Evolutionary conservation across 2,888 invertebrate species (phyloP).

Genomic region (Agrochola macilenta): DNA sequence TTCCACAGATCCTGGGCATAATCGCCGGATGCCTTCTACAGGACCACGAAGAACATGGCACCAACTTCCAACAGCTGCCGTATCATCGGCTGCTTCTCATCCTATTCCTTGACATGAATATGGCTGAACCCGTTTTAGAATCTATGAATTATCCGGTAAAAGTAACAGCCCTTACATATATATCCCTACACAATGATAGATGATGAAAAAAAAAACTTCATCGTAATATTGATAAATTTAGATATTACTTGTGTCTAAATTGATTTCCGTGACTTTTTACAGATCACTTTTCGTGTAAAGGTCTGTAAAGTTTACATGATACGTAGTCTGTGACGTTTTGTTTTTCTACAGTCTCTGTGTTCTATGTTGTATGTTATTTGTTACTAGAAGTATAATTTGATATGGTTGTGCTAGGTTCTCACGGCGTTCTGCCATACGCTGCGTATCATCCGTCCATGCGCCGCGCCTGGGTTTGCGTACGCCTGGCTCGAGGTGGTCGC

Average conservation of each 20-base stretch:
- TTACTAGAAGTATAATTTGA: slow-evolving; percentile 1
- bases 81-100: slow-evolving; percentile 99
- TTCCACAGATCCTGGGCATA: slow-evolving; percentile 94
- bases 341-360: slow-evolving; percentile 23
- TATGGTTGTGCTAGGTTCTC: slow-evolving; percentile 91
- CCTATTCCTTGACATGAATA: slow-evolving; percentile 98
- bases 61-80: slow-evolving; percentile 98
- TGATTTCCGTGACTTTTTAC: slow-evolving; percentile 16
- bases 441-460: slow-evolving; percentile 97
- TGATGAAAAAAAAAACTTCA: not conserved
- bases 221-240: slow-evolving; percentile 4
- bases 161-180: slow-evolving; percentile 1
- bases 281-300: slow-evolving; percentile 32
- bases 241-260: slow-evolving; percentile 23
- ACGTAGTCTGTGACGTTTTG: slow-evolving; percentile 26
- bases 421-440: slow-evolving; percentile 99
- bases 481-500: slow-evolving; percentile 99
- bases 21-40: slow-evolving; percentile 98
- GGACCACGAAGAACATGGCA: slow-evolving; percentile 97
- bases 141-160: slow-evolving; percentile 97
- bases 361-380: not conserved
- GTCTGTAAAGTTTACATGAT: slow-evolving; percentile 30
- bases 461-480: slow-evolving; percentile 99
- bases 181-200: not conserved
- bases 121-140: slow-evolving; percentile 97